phyloP scores from a whole-genome alignment of 2,113 vertebrate species.

The Tichodroma muraria region DNA sequence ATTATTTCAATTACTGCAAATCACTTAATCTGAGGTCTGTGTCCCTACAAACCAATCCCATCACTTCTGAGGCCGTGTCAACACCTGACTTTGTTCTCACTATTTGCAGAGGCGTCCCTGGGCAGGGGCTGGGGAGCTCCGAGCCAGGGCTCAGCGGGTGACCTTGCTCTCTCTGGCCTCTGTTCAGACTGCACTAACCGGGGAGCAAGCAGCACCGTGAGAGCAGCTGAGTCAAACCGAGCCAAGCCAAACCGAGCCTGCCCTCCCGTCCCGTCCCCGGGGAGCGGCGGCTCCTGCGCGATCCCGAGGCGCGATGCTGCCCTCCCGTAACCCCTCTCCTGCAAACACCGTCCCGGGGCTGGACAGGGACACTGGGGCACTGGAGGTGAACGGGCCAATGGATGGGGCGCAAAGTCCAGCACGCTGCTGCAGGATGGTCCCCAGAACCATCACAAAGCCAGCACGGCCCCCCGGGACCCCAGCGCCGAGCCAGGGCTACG shows the following conservation, averaged over 20 bases:
- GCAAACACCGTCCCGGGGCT: not conserved
- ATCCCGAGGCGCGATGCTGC: not conserved
- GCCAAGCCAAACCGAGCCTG: accelerated
- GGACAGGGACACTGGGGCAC: not conserved
- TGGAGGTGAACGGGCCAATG: accelerated
- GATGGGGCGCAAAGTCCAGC: not conserved
- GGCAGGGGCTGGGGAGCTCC: not conserved
- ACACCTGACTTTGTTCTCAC: not conserved
- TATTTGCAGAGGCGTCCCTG: not conserved
- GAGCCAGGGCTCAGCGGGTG: not conserved
- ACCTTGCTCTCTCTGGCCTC: not conserved
- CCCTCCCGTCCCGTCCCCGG: accelerated
- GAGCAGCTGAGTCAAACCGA: not conserved
- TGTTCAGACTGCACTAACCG: not conserved
- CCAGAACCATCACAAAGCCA: not conserved
- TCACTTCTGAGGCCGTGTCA: not conserved
- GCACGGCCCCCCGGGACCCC: accelerated
- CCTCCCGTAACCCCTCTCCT: accelerated
- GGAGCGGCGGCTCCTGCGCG: accelerated
- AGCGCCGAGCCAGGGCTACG: not conserved
- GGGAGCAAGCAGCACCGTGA: not conserved
- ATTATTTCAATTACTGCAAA: not conserved
- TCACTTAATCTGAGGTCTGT: not conserved
- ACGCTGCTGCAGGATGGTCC: not conserved
- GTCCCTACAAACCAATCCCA: not conserved